Evolutionary conservation across 2,113 vertebrate genomes (phyloP).

Genomic region (Thunnus thynnus): DNA sequence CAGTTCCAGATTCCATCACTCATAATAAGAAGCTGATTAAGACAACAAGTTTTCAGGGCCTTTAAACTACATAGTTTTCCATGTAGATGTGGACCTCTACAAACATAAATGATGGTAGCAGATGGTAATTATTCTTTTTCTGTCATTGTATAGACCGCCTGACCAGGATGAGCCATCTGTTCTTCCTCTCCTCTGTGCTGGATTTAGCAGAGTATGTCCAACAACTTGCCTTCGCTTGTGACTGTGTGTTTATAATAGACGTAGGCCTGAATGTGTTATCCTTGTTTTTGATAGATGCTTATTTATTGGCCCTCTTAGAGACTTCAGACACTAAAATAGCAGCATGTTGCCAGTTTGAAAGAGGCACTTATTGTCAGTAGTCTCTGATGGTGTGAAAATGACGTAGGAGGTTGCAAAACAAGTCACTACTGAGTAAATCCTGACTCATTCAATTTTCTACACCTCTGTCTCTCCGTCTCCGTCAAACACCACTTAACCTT

Average conservation of each 20-base stretch:
- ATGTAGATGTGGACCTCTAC: neutral
- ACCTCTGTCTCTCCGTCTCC: constrained; percentile 13
- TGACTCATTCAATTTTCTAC: constrained; percentile 52
- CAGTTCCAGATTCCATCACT: too few species aligned
- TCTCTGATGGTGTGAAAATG: constrained; percentile 43
- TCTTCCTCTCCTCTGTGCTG: constrained; percentile 92
- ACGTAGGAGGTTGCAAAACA: constrained; percentile 31
- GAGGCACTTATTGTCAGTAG: constrained; percentile 21
- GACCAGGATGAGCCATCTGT: constrained; percentile 92
- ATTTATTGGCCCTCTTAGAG: constrained; percentile 1
- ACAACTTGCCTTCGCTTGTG: neutral
- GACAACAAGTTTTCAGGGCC: neutral
- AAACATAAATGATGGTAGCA: constrained; percentile 21
- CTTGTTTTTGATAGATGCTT: neutral
- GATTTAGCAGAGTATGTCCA: constrained; percentile 93
- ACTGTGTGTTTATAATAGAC: constrained; percentile 30
- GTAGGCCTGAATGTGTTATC: neutral
- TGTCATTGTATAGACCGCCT: constrained; percentile 85
- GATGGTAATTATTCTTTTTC: constrained; percentile 30
- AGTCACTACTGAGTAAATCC: constrained; percentile 24
- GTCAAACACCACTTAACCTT: constrained; percentile 47
- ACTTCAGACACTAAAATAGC: constrained; percentile 7
- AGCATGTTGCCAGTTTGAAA: constrained; percentile 6
- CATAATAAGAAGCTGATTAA: too few species aligned
- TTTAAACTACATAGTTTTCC: neutral